A percentile compares a stretch with the other conserved stretches of the same genome.
These are phyloP conservation scores for Littorina saxatilis DNA, from an alignment of 1,140 invertebrate species.

Conservation along the genomic window DNA sequence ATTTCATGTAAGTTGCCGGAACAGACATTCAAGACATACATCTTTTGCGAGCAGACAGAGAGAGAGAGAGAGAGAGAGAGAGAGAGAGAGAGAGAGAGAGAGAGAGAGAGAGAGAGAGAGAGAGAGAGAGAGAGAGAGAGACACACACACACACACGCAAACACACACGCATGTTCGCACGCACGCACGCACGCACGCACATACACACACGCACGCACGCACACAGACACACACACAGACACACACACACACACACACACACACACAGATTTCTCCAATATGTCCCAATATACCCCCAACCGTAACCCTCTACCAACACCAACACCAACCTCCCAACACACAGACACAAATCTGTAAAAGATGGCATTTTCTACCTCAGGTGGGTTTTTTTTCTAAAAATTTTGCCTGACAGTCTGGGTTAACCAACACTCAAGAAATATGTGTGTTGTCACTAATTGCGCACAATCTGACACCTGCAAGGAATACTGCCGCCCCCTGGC, in stretches of 20 bases:
- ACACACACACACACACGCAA: neutral
- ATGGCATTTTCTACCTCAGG: neutral
- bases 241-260: constrained; percentile 1
- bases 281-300: neutral
- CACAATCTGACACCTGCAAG: constrained; percentile 26
- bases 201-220: neutral
- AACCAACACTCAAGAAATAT: neutral
- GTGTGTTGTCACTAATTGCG: constrained; percentile 21
- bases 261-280: neutral
- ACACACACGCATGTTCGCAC: neutral
- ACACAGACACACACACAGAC: constrained; percentile 4
- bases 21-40: too few species aligned
- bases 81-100: too few species aligned
- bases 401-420: neutral
- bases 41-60: too few species aligned
- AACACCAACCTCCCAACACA: neutral
- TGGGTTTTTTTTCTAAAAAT: neutral
- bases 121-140: neutral
- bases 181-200: neutral
- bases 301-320: neutral
- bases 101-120: neutral
- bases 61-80: too few species aligned
- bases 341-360: neutral
- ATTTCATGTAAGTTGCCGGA: too few species aligned
- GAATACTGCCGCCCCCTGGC: constrained; percentile 25